Evolutionary conservation across 2,888 invertebrate genomes (phyloP).

Genomic region (Agriopis aurantiaria): DNA sequence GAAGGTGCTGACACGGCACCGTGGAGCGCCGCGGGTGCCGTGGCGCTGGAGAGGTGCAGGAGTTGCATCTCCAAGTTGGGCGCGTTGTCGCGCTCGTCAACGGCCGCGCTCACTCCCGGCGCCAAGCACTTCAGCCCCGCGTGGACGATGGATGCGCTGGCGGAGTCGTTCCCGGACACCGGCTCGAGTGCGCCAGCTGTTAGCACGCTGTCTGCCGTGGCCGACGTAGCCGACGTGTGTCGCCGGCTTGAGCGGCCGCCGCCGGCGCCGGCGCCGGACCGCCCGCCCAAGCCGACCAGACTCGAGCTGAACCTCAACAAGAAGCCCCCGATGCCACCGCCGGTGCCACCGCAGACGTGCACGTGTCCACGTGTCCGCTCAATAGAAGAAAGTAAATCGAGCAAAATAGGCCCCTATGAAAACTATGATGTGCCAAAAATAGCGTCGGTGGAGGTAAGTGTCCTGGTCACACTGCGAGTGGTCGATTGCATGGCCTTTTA

Average conservation of each 20-base stretch:
- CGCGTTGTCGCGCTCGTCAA: constrained; percentile 89
- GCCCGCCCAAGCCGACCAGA: constrained; percentile 86
- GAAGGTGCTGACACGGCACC: constrained; percentile 61
- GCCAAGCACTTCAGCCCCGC: constrained; percentile 84
- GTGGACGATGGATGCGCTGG: constrained; percentile 84
- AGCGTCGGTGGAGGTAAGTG: constrained; percentile 83
- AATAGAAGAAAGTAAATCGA: constrained; percentile 54
- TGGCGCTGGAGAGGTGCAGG: constrained; percentile 88
- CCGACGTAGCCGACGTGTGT: constrained; percentile 50
- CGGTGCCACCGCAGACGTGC: constrained; percentile 55
- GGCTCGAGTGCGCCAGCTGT: constrained; percentile 42
- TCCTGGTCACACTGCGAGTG: too few relatives aligned
- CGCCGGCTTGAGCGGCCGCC: constrained; percentile 49
- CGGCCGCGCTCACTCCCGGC: constrained; percentile 84
- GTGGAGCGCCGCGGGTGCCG: constrained; percentile 71
- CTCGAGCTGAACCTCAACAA: constrained; percentile 60
- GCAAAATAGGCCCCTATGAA: constrained; percentile 88
- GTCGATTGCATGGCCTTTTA: not conserved
- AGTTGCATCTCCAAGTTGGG: constrained; percentile 93
- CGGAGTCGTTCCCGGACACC: constrained; percentile 51
- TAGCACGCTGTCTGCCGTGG: constrained; percentile 43
- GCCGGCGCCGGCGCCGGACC: constrained; percentile 85
- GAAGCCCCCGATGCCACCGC: constrained; percentile 71
- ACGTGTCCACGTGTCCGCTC: constrained; percentile 56
- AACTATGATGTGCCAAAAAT: constrained; percentile 93